Evolutionary conservation across 2,888 invertebrate genomes (phyloP), one percentile per base, ranked within the genome.

Genomic region (Dryobotodes eremita): DNA sequence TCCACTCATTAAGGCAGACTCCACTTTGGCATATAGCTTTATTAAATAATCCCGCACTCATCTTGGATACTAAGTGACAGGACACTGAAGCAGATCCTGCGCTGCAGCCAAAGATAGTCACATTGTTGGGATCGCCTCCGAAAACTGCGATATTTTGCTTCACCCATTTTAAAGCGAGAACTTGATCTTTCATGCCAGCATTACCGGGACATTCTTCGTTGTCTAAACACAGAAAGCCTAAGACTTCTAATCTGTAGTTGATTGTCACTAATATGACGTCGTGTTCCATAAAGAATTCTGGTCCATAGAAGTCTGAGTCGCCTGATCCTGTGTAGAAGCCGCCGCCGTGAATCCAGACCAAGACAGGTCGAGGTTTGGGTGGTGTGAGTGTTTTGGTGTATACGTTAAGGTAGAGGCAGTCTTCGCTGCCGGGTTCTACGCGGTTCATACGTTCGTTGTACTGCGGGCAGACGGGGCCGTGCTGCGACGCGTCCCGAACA

Each of bases 381-480:
- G 94, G 92, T 3, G 84, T 85, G 11, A 94, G 79, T 42, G 86
- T 89, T 84, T 92, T 94, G 13, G 97, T 97, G 92, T 97, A 98
- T 0, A 98, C 97, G 91, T 98, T 98, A 31, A 98, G 94, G 89
- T 97, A 98, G 8, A 98, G 97, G 84, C 98, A 98, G 91, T 98
- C 97, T 89, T 97, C 97, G 86, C 96, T 97, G 75, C 97, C 97
- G 62, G 94, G 92, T 57, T 97, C 96, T 20, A 95, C 94, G 26
- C 97, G 95, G 79, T 97, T 96, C 85, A 95, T 88, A 7, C 96
- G 94, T 86, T 96, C 96, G 88, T 97, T 96, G 92, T 93, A 96
- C 88, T 97, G 97, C 6, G 97, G 97, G 80, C 97, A 97, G 11
- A 96, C 92, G 1, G 95, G 94, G 0, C 97, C 96, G 80, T 97